Percentiles rank a stretch among this genome's conserved stretches.
These are phyloP conservation scores for Drosophila insularis DNA, from an alignment of 1,140 invertebrate genomes.

Conservation along the genomic window DNA sequence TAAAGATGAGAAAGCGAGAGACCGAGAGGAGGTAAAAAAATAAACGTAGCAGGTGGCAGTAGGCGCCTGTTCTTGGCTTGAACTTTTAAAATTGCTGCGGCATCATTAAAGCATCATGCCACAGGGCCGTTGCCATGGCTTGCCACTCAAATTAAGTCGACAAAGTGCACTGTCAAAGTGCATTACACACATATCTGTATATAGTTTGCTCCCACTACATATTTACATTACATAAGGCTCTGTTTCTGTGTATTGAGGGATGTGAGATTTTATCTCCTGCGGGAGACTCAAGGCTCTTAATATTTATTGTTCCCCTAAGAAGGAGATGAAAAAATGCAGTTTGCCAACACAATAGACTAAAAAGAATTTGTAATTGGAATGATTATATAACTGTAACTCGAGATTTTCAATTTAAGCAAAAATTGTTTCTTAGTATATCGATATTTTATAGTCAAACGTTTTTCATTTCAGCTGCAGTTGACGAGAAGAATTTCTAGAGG, in stretches of 20 bases:
- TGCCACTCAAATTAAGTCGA: conserved; percentile 64
- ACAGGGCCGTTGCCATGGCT: conserved; percentile 9
- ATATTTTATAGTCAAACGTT: neutral
- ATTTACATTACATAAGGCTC: neutral
- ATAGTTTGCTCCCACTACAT: conserved; percentile 24
- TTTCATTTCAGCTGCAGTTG: neutral
- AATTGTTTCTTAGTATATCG: too few relatives aligned
- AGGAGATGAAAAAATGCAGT: too few relatives aligned
- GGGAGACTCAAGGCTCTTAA: too few relatives aligned
- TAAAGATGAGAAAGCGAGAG: neutral
- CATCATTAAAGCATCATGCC: conserved; percentile 57
- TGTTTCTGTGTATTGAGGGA: too few relatives aligned
- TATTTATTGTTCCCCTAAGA: too few relatives aligned
- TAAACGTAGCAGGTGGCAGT: too few relatives aligned
- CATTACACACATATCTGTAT: conserved; percentile 51
- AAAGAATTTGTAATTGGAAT: too few relatives aligned
- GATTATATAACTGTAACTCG: too few relatives aligned
- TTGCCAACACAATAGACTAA: too few relatives aligned
- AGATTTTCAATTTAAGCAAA: too few relatives aligned
- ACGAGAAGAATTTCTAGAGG: neutral
- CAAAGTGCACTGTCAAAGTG: conserved; percentile 61
- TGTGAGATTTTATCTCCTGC: too few relatives aligned
- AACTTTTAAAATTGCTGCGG: conserved; percentile 58
- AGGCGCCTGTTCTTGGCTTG: conserved; percentile 5
- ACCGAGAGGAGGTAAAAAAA: too few relatives aligned